These are phyloP conservation scores for Anhinga anhinga DNA, from an alignment of 2,113 vertebrate species.

Conservation along the genomic window DNA sequence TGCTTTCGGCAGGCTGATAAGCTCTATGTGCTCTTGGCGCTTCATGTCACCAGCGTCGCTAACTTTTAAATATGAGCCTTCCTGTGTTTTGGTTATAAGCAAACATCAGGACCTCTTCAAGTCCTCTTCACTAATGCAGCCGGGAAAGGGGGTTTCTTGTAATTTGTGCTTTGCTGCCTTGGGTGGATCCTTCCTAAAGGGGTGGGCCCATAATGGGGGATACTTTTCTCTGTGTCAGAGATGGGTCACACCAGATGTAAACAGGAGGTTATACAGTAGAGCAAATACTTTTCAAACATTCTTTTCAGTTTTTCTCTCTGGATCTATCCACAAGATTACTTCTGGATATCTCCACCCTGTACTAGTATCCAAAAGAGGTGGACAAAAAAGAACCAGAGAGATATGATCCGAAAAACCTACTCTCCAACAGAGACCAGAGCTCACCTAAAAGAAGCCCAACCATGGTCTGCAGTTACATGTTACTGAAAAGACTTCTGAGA, in stretches of 20 bases:
- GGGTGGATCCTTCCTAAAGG: not conserved
- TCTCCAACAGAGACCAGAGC: not conserved
- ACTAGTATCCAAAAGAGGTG: not conserved
- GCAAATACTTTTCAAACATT: not conserved
- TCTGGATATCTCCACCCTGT: not conserved
- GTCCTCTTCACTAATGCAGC: not conserved
- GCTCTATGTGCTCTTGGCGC: not conserved
- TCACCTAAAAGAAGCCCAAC: not conserved
- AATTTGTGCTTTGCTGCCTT: not conserved
- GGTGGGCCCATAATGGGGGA: not conserved
- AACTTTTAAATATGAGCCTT: not conserved
- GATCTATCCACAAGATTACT: not conserved
- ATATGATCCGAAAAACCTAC: not conserved
- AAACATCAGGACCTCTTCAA: not conserved
- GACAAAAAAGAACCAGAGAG: not conserved
- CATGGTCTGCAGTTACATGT: not conserved
- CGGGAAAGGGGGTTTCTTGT: not conserved
- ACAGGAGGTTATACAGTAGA: not conserved
- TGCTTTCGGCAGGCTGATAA: not conserved
- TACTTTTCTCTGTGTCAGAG: not conserved
- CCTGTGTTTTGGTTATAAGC: not conserved
- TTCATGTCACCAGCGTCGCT: not conserved
- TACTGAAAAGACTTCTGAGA: not conserved
- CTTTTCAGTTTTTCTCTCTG: not conserved
- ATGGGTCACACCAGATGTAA: not conserved